A percentile compares a stretch with the other conserved stretches of the same genome.
These are phyloP conservation scores for Sipha maydis DNA, from an alignment of 2,888 invertebrate species.

Conservation along the genomic window DNA sequence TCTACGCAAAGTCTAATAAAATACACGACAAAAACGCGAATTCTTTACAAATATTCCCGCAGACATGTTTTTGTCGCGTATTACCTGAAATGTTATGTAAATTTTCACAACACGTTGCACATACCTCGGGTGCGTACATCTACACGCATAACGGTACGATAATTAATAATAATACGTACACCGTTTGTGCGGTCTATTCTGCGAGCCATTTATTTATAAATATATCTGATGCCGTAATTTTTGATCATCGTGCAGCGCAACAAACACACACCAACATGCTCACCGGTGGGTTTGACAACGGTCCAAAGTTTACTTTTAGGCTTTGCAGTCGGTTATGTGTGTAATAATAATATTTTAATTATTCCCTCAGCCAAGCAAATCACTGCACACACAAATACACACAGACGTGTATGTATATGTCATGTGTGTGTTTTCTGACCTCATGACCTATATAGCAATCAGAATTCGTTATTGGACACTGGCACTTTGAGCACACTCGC, in stretches of 20 bases:
- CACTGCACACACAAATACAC: neutral
- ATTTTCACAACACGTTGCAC: too few species aligned
- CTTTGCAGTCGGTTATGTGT: neutral
- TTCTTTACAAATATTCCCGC: too few species aligned
- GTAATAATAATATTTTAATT: neutral
- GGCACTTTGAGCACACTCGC: too few species aligned
- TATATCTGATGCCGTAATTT: neutral
- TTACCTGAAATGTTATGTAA: too few species aligned
- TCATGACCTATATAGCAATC: neutral
- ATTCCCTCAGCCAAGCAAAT: neutral
- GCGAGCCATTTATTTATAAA: neutral
- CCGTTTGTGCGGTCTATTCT: neutral
- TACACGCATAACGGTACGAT: too few species aligned
- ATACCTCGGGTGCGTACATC: too few species aligned
- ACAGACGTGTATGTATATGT: neutral
- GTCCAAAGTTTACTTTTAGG: constrained; percentile 53
- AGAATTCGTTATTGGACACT: neutral
- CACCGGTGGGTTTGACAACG: constrained; percentile 26
- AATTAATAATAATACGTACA: neutral
- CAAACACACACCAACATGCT: neutral
- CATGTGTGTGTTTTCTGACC: neutral
- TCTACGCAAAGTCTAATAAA: too few species aligned
- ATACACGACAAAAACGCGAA: too few species aligned
- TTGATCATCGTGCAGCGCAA: neutral
- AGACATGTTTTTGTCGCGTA: too few species aligned